These are phyloP conservation scores for Bubo bubo DNA, from an alignment of 2,113 vertebrate species.

Conservation along the genomic window DNA sequence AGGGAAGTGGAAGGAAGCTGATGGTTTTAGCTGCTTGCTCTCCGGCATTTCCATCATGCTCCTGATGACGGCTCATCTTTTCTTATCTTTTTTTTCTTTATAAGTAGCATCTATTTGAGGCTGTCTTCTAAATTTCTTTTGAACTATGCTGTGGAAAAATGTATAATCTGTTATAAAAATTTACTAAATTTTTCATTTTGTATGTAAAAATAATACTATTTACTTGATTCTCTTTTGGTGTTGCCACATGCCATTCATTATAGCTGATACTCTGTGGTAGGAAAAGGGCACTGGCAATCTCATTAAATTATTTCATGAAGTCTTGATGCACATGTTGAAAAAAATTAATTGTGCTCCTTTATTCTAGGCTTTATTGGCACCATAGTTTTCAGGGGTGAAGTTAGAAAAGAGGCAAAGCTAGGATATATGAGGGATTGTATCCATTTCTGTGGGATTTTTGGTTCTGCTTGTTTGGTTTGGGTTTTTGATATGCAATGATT, in stretches of 20 bases:
- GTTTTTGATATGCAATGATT: background rate
- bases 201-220: background rate
- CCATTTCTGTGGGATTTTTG: background rate
- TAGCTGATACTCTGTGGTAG: background rate
- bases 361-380: background rate
- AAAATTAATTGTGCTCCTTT: background rate
- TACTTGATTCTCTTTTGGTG: background rate
- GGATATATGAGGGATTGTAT: background rate
- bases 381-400: background rate
- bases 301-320: background rate
- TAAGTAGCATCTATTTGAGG: background rate
- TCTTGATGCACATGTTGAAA: background rate
- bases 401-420: background rate
- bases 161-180: background rate
- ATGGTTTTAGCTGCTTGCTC: background rate
- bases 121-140: background rate
- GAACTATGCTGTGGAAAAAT: background rate
- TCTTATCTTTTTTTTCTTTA: background rate
- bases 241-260: background rate
- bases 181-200: background rate
- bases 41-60: background rate
- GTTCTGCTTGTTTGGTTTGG: background rate
- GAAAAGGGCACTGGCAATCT: background rate
- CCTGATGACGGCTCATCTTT: background rate
- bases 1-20: background rate